Percentiles rank a stretch among this genome's conserved stretches.
Conservation (phyloP, 1,140 invertebrate species). For the Bombus ignitus region DNA sequence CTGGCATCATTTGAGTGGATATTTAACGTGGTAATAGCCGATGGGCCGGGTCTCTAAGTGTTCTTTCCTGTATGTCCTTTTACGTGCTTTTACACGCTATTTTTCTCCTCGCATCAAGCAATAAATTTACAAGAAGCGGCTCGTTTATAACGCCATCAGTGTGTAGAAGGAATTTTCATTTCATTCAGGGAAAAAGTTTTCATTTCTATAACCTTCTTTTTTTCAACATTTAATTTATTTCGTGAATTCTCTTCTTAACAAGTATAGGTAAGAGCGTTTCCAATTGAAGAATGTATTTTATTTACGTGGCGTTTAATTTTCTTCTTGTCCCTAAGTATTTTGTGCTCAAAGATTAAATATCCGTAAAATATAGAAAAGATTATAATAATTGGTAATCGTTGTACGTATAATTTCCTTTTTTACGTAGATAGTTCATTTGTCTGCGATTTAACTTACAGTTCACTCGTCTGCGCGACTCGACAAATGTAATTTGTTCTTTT, state of each 20-base stretch:
- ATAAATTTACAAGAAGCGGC: not conserved
- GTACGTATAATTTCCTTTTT: not conserved
- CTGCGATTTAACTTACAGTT: not conserved
- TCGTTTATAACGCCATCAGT: not conserved
- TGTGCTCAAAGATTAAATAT: too few relatives aligned
- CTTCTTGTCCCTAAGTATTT: too few relatives aligned
- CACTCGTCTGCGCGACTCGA: not conserved
- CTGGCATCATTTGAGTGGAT: not conserved
- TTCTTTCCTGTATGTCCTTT: not conserved
- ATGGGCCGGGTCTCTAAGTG: not conserved
- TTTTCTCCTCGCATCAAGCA: too few relatives aligned
- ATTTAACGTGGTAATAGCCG: not conserved
- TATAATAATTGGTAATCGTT: too few relatives aligned
- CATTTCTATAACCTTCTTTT: not conserved
- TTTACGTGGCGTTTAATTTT: too few relatives aligned
- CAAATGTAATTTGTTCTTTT: not conserved
- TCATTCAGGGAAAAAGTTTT: not conserved
- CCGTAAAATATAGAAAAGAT: too few relatives aligned
- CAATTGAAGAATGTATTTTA: too few relatives aligned
- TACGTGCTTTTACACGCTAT: not conserved
- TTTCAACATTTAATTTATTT: not conserved
- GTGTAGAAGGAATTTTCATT: not conserved
- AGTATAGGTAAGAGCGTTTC: too few relatives aligned
- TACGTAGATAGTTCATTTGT: not conserved
- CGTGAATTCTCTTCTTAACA: not conserved